These are phyloP conservation scores for Pampusana beccarii DNA, from an alignment of 2,113 vertebrate genomes.

Conservation along the genomic window DNA sequence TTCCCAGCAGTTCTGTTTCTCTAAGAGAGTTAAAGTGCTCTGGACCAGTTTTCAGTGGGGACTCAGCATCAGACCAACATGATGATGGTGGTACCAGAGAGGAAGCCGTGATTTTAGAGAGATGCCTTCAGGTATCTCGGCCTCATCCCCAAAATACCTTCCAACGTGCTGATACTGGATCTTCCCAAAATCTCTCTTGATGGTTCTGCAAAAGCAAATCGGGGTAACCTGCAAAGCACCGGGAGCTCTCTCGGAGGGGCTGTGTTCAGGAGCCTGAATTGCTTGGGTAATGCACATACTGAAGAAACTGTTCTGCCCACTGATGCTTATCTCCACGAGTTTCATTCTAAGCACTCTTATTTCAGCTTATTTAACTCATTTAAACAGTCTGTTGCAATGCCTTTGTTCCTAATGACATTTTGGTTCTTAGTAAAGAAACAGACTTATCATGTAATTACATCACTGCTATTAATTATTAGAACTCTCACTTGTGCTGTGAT, in stretches of 20 bases:
- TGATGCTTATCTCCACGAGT: neutral
- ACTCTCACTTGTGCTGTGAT: neutral
- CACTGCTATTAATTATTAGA: conserved; percentile 38
- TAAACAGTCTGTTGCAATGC: neutral
- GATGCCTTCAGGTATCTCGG: neutral
- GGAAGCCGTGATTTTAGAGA: neutral
- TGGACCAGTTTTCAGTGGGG: neutral
- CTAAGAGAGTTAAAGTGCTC: neutral
- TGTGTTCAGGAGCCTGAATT: neutral
- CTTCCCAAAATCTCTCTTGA: neutral
- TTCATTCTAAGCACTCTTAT: neutral
- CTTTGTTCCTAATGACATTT: conserved; percentile 30
- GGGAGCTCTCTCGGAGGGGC: neutral
- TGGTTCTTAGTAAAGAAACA: conserved; percentile 24
- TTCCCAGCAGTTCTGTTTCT: neutral
- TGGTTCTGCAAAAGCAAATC: neutral
- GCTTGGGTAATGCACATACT: neutral
- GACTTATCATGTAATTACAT: conserved; percentile 18
- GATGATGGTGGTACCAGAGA: neutral
- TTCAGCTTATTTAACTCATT: neutral
- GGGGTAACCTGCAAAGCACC: neutral
- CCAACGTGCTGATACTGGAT: neutral
- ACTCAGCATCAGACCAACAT: neutral
- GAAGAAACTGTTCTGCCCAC: neutral
- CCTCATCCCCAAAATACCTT: neutral